Evolutionary conservation across 2,113 vertebrate genomes (phyloP), one percentile per base, ranked within the genome.

Genomic region (Leptobrachium ailaonicum): DNA sequence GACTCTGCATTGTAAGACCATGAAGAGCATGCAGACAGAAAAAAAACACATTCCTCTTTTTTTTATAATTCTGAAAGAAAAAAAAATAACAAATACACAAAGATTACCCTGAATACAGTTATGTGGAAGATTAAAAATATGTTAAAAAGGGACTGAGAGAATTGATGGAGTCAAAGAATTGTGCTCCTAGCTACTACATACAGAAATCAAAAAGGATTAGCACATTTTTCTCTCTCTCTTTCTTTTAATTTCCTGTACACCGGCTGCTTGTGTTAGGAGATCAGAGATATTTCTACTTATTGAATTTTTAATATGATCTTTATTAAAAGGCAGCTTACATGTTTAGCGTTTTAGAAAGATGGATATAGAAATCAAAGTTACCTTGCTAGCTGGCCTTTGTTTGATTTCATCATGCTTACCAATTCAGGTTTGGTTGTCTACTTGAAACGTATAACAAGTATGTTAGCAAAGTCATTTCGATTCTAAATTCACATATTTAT

Each of bases 291-390:
- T 92, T 88, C 89, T 92, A 92, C 93, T 93, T 94, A 93, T 92
- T 94, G 91, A 92, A 92, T 93, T 94, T 94, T 94, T 93, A 94
- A 94, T 94, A 92, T 93, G 91, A 92, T 94, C 90, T 89, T 94
- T 94, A 94, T 93, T 93, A 93, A 93, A 93, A 93, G 91, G 87
- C 88, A 87, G 90, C 89, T 86, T 83, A 89, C 91, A 91, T 91
- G 89, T 92, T 91, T 92, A 87, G 88, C 84, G 91, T 83, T 86
- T 85, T 85, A 87, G 89, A 90, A 86, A 87, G 88, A 87, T 87
- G 87, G 85, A 81, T 92, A 88, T 89, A 91, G 89, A 90, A 93
- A 94, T 91, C 89, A 93, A 92, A 93, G 90, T 85, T 85, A 62
- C 86, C 81, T 75, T 87, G 88, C 85, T 87, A 91, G 85, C 82